A percentile compares a stretch with the other conserved stretches of the same genome.
These are phyloP conservation scores for Alauda arvensis DNA, from an alignment of 2,797 vertebrate species.

Conservation along the genomic window DNA sequence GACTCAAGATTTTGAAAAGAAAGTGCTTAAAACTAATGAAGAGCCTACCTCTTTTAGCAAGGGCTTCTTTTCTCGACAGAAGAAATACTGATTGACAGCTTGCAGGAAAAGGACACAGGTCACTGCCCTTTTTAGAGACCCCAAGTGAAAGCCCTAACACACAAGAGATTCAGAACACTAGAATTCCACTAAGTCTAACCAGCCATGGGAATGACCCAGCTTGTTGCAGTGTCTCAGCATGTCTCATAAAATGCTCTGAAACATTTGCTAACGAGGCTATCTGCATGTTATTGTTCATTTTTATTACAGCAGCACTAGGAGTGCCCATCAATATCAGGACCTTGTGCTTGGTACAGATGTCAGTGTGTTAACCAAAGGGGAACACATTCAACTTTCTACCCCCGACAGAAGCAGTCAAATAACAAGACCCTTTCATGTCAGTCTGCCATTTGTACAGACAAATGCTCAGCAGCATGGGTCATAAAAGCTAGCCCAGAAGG, in stretches of 20 bases:
- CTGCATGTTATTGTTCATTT: constrained; percentile 1
- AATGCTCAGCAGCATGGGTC: not conserved
- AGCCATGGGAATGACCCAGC: not conserved
- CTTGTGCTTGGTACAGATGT: not conserved
- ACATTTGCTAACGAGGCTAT: constrained; percentile 6
- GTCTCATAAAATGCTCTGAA: constrained; percentile 5
- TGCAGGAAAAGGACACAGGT: not conserved
- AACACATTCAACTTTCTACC: not conserved
- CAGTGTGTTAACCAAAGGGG: constrained; percentile 14
- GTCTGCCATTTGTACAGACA: not conserved
- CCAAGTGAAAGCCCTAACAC: not conserved
- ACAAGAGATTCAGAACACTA: not conserved
- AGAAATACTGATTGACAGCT: not conserved
- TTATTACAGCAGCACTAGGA: not conserved
- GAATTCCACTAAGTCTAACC: not conserved
- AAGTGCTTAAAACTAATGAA: not conserved
- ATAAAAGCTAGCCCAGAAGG: not conserved
- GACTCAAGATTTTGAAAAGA: not conserved
- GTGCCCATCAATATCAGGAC: not conserved
- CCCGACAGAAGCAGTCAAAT: not conserved
- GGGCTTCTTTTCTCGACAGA: not conserved
- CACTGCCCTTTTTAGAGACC: not conserved
- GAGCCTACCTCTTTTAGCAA: not conserved
- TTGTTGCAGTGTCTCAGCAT: not conserved
- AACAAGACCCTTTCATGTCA: not conserved